Conservation (phyloP, 2,113 vertebrate genomes). For the Tupaia tana region DNA sequence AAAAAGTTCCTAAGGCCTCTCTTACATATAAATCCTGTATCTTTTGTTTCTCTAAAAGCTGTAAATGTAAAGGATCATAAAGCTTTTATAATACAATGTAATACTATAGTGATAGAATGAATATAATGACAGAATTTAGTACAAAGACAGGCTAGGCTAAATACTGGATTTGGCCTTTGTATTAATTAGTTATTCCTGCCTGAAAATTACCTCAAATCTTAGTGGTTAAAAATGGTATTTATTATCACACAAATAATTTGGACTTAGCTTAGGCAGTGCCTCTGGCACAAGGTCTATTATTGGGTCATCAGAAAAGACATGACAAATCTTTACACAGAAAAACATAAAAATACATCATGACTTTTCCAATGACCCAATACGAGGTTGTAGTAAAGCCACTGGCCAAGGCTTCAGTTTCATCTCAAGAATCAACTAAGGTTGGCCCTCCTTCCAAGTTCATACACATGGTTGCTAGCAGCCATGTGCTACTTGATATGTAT, state of each 20-base stretch:
- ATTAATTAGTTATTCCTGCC: neutral
- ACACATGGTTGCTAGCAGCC: neutral
- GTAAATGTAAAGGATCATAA: conserved; percentile 38
- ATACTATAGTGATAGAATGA: neutral
- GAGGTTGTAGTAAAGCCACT: neutral
- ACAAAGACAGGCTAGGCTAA: neutral
- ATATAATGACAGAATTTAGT: too few species aligned
- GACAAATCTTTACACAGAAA: too few species aligned
- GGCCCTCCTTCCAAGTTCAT: neutral
- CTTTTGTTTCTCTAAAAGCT: conserved; percentile 65
- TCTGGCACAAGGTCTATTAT: neutral
- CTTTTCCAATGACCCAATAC: too few species aligned
- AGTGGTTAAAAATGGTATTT: conserved; percentile 4
- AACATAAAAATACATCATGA: too few species aligned
- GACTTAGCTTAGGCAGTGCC: neutral
- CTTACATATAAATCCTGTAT: conserved; percentile 23
- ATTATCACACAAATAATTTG: neutral
- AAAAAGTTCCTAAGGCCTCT: conserved; percentile 32
- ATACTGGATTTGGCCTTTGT: conserved; percentile 1
- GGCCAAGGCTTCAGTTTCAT: neutral
- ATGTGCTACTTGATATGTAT: neutral
- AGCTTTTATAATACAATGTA: neutral
- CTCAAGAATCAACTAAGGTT: neutral
- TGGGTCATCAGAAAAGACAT: too few species aligned
- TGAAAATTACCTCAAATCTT: neutral